Base-by-base conservation (phyloP, 2,888 invertebrate species). In the Acanthococcus lagerstroemiae region DNA sequence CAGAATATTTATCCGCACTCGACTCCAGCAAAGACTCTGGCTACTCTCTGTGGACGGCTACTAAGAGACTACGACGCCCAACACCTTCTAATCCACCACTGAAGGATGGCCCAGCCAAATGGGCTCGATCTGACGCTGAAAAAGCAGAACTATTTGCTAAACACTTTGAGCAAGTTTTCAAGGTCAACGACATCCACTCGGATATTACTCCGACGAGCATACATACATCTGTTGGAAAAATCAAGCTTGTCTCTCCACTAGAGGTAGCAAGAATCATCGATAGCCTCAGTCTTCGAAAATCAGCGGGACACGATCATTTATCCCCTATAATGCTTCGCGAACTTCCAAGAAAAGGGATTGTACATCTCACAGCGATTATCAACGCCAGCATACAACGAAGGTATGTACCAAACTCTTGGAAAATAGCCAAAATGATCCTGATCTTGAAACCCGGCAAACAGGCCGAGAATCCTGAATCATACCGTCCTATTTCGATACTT, bases 81-180 rank as follows among this genome's bases (percentile, higher is more conserved):
- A 15, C 37, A 15, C 57, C 26, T 27, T 17, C 2, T 4, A 57
- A 57, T 30, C 15, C 57, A 12, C 57, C 57, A 17, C 30, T 57
- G 22, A 26, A 19, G 21, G 26, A 25, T 22, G 37, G 37, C 15
- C 15, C 17, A 15, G 30, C 15, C 37, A 21, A n/a, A 15, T 57
- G 57, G 57, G 57, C 57, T 30, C 12, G 21, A 27, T 30, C 30
- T 30, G 57, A 57, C 21, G 19, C 22, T 19, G 57, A 57, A 57
- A 57, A 57, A 30, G 57, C 57, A 15, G 57, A 57, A n/a, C 37
- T 57, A 9, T 57, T 57, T 57, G 57, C 57, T 12, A 9, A 17
- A 57, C 57, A 57, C 37, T 37, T 57, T 19, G 26, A 50, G 21
- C 50, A 21, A 19, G 2, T 50, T 21, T 50, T 50, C 50, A n/a